phyloP scores from a whole-genome alignment of 2,113 vertebrate genomes.

The Chionis minor region DNA sequence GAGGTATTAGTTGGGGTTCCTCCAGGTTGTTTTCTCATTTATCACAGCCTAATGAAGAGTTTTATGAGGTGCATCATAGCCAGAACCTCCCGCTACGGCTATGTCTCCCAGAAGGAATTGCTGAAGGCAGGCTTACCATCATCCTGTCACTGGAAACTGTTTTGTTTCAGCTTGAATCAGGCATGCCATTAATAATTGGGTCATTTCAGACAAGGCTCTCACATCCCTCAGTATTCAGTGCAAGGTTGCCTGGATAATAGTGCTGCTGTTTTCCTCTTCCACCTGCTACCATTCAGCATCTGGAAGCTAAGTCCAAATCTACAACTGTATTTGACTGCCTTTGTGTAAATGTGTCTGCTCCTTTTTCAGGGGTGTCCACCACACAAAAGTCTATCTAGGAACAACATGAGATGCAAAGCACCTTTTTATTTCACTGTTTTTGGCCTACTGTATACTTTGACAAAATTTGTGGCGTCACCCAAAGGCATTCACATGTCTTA shows the following conservation, averaged over 20 bases:
- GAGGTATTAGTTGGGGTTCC: background rate
- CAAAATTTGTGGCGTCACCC: background rate
- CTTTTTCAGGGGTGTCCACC: background rate
- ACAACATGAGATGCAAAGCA: background rate
- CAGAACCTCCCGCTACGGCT: background rate
- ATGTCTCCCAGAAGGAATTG: background rate
- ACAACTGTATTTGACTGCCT: background rate
- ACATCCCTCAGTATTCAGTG: background rate
- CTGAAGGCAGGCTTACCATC: background rate
- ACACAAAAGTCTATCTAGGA: background rate
- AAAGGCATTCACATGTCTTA: background rate
- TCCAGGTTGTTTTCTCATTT: background rate
- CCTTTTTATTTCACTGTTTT: background rate
- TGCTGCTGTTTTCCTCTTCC: background rate
- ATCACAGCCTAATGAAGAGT: background rate
- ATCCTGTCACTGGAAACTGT: background rate
- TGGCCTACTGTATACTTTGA: background rate
- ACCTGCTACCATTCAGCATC: background rate
- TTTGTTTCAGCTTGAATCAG: background rate
- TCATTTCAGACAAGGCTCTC: background rate
- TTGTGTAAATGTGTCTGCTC: background rate
- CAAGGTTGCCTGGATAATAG: background rate
- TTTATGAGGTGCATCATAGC: rapidly evolving
- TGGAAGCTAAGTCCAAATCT: background rate
- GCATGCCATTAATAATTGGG: background rate